These are phyloP conservation scores for Galagoides demidoff DNA, from an alignment of 2,797 vertebrate species.

Conservation along the genomic window DNA sequence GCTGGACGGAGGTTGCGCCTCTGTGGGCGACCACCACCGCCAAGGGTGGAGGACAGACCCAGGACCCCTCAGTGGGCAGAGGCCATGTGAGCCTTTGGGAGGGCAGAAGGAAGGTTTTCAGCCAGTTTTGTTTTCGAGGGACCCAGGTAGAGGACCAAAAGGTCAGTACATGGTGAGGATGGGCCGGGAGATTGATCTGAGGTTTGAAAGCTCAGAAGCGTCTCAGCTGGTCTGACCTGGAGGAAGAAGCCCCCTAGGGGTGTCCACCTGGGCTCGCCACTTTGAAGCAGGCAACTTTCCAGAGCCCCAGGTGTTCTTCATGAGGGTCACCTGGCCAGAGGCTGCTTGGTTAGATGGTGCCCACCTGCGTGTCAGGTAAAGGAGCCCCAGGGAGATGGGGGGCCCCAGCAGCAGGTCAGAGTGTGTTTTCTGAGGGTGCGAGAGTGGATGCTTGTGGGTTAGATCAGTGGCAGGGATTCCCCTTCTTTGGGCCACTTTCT, in stretches of 20 bases:
- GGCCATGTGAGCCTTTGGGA: background rate
- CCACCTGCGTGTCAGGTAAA: background rate
- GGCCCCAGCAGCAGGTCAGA: background rate
- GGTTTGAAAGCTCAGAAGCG: background rate
- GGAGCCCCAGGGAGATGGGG: too few relatives aligned
- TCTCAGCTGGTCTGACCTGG: background rate
- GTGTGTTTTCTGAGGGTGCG: background rate
- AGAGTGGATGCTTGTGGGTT: background rate
- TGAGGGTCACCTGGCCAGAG: background rate
- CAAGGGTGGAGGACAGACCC: background rate
- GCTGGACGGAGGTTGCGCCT: background rate
- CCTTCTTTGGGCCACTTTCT: background rate
- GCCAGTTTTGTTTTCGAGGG: background rate
- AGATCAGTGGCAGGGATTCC: background rate
- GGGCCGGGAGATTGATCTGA: background rate
- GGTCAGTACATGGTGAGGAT: background rate
- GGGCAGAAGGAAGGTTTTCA: accelerated
- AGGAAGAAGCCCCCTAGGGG: too few relatives aligned
- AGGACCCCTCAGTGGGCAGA: accelerated
- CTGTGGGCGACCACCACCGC: accelerated
- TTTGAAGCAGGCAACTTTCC: background rate
- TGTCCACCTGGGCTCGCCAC: background rate
- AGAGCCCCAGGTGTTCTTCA: background rate
- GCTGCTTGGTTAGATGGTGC: background rate
- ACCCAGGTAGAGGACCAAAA: background rate